A percentile compares a stretch with the other conserved stretches of the same genome.
These are phyloP conservation scores for Cephalopterus ornatus DNA, from an alignment of 2,113 vertebrate genomes.

Conservation along the genomic window DNA sequence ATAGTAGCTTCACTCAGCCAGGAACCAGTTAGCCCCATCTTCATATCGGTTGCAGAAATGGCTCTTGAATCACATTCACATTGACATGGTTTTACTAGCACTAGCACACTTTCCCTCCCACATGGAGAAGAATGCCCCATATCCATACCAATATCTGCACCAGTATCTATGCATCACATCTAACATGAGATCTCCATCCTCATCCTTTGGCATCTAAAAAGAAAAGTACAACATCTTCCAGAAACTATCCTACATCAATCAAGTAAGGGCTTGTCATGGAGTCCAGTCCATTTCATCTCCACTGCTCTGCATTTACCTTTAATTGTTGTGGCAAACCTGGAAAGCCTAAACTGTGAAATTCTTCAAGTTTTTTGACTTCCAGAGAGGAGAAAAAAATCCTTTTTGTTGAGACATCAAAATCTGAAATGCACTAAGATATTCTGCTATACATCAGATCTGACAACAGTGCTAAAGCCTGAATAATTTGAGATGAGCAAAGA, in stretches of 20 bases:
- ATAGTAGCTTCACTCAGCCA: not conserved
- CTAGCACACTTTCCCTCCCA: not conserved
- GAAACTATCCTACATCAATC: not conserved
- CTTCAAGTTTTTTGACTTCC: not conserved
- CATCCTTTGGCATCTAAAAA: not conserved
- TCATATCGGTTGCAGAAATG: not conserved
- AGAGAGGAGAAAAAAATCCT: not conserved
- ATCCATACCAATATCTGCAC: not conserved
- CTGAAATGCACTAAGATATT: not conserved
- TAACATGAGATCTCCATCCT: not conserved
- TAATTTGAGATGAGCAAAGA: not conserved
- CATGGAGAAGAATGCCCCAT: not conserved
- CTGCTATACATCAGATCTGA: not conserved
- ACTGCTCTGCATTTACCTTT: not conserved
- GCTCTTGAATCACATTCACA: not conserved
- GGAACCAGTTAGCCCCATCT: not conserved
- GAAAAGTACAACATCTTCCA: not conserved
- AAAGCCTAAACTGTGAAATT: not conserved
- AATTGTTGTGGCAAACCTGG: not conserved
- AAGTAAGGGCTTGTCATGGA: not conserved
- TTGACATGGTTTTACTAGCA: not conserved
- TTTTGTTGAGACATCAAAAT: conserved; percentile 12
- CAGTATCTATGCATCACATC: not conserved
- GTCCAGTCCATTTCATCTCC: not conserved
- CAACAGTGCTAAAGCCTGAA: conserved; percentile 7